phyloP scores from a whole-genome alignment of 2,113 vertebrate species.

The Crotophaga sulcirostris region DNA sequence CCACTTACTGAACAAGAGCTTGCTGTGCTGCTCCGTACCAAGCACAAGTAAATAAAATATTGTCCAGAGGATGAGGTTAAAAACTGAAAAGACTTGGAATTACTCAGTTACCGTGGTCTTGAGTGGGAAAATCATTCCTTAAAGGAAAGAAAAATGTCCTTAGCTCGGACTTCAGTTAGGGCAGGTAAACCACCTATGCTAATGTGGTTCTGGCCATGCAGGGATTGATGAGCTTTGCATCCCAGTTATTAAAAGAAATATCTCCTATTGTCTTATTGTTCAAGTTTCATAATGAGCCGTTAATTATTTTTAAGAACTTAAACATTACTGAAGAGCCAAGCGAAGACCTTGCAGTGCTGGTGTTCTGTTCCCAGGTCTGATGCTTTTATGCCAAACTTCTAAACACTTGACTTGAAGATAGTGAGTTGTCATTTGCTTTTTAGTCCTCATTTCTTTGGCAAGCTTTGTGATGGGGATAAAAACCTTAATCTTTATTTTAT shows the following conservation, averaged over 20 bases:
- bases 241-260: not conserved
- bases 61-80: not conserved
- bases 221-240: not conserved
- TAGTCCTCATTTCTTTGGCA: not conserved
- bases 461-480: not conserved
- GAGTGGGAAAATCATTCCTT: not conserved
- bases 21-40: not conserved
- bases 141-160: not conserved
- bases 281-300: not conserved
- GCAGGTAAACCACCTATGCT: not conserved
- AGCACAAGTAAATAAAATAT: not conserved
- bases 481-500: not conserved
- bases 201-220: fast-evolving
- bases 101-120: not conserved
- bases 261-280: not conserved
- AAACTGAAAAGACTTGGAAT: not conserved
- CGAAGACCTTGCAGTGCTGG: not conserved
- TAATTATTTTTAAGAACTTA: not conserved
- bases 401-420: not conserved
- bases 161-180: not conserved
- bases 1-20: not conserved
- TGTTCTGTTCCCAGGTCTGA: not conserved
- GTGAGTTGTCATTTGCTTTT: not conserved
- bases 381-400: not conserved
- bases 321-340: not conserved